phyloP scores from a whole-genome alignment of 2,888 invertebrate species.

The Watsonalla binaria region DNA sequence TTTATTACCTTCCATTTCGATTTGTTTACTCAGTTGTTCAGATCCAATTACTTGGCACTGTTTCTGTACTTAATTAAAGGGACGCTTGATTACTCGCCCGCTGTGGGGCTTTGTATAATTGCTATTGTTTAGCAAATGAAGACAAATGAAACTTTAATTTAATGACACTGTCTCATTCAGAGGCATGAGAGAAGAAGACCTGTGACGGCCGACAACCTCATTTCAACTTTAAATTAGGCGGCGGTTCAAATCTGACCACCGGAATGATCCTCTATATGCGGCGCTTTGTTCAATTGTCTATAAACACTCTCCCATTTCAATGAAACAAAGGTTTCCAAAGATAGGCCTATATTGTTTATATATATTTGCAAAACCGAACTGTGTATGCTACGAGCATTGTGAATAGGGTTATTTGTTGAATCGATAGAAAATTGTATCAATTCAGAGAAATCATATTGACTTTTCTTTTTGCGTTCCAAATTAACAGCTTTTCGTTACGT shows the following conservation, averaged over 20 bases:
- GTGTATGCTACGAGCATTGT: no score
- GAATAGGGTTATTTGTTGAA: no score
- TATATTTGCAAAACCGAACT: no score
- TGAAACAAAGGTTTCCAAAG: no score
- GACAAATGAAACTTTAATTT: constrained; percentile 80
- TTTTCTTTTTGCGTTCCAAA: no score
- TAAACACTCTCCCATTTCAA: neutral
- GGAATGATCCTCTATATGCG: no score
- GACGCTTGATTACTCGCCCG: constrained; percentile 79
- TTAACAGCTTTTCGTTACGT: no score
- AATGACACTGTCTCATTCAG: constrained; percentile 76
- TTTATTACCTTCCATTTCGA: constrained; percentile 77
- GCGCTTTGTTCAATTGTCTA: neutral
- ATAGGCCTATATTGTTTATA: no score
- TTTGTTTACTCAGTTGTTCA: constrained; percentile 79
- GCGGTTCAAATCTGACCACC: constrained; percentile 10
- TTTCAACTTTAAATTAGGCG: constrained; percentile 55
- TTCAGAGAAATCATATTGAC: no score
- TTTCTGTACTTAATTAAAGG: constrained; percentile 79
- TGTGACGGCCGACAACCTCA: constrained; percentile 48
- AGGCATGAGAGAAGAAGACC: constrained; percentile 58
- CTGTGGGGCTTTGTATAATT: constrained; percentile 78
- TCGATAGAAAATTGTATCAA: no score
- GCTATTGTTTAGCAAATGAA: constrained; percentile 80
- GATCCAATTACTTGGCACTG: constrained; percentile 79